Evolutionary conservation across 2,888 invertebrate species (phyloP).

Genomic region (Iphiclides podalirius): DNA sequence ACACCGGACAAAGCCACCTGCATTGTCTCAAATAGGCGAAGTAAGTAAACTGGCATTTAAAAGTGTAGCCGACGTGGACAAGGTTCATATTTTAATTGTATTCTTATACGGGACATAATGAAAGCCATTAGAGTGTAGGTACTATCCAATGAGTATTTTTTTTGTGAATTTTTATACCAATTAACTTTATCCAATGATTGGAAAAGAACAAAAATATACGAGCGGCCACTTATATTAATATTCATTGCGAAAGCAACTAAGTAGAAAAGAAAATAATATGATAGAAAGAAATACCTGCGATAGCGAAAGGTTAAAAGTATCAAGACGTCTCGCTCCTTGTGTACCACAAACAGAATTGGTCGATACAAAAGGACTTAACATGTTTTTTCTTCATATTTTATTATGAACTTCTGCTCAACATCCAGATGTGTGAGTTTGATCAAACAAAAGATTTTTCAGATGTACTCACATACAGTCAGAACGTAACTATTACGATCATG

Average conservation of each 20-base stretch:
- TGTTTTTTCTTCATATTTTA: conserved; percentile 79
- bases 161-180: too few species aligned
- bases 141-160: conserved; percentile 35
- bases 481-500: conserved; percentile 65
- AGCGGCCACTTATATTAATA: too few species aligned
- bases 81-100: conserved; percentile 42
- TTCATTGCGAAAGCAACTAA: too few species aligned
- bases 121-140: conserved; percentile 49
- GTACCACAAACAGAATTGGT: conserved; percentile 60
- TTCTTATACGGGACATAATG: conserved; percentile 44
- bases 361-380: conserved; percentile 79
- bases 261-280: too few species aligned
- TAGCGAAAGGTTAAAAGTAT: conserved; percentile 49
- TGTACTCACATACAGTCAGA: conserved; percentile 61
- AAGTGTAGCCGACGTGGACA: conserved; percentile 36
- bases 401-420: conserved; percentile 79
- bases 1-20: conserved; percentile 4
- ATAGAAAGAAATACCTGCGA: too few species aligned
- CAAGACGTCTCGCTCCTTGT: conserved; percentile 45
- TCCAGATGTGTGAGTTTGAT: conserved; percentile 77
- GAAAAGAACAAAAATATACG: too few species aligned
- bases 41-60: conserved; percentile 45
- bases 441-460: conserved; percentile 78
- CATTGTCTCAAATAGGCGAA: conserved; percentile 27
- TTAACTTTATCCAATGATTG: too few species aligned